Evolutionary conservation across 2,797 vertebrate species (phyloP).

Genomic region (Eremophila alpestris): DNA sequence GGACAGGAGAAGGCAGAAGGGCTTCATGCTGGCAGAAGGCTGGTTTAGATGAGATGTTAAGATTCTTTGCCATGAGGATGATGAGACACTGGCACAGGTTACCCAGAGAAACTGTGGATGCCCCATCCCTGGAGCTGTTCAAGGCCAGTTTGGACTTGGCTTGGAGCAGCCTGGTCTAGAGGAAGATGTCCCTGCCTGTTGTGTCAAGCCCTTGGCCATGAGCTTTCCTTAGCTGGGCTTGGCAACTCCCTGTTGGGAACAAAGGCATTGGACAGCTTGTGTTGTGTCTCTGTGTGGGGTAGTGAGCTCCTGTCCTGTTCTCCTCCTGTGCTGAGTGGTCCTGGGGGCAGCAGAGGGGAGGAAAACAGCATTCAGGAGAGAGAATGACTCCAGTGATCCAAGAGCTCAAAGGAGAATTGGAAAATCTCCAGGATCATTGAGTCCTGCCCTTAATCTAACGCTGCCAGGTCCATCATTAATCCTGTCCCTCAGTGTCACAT

Average conservation of each 20-base stretch:
- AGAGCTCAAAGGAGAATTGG: background rate
- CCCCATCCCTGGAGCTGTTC: background rate
- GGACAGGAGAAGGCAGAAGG: background rate
- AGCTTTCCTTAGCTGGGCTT: background rate
- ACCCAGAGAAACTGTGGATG: background rate
- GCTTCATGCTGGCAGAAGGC: background rate
- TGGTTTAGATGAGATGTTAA: background rate
- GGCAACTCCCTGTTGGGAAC: rapidly evolving
- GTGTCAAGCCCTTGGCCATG: background rate
- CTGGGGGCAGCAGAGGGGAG: background rate
- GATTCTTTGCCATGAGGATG: background rate
- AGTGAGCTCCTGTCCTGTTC: rapidly evolving
- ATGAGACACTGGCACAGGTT: background rate
- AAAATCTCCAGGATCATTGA: background rate
- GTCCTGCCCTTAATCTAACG: background rate
- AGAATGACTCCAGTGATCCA: background rate
- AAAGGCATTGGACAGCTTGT: rapidly evolving
- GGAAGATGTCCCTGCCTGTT: background rate
- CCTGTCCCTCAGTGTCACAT: background rate
- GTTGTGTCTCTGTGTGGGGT: background rate
- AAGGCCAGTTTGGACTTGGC: background rate
- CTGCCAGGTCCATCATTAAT: background rate
- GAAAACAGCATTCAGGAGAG: background rate
- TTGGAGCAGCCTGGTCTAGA: background rate
- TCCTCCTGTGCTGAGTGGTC: background rate